Percentiles rank a stretch among this genome's conserved stretches.
Evolutionary conservation across 1,140 invertebrate species (phyloP).

Genomic region (Ips nitidus): DNA sequence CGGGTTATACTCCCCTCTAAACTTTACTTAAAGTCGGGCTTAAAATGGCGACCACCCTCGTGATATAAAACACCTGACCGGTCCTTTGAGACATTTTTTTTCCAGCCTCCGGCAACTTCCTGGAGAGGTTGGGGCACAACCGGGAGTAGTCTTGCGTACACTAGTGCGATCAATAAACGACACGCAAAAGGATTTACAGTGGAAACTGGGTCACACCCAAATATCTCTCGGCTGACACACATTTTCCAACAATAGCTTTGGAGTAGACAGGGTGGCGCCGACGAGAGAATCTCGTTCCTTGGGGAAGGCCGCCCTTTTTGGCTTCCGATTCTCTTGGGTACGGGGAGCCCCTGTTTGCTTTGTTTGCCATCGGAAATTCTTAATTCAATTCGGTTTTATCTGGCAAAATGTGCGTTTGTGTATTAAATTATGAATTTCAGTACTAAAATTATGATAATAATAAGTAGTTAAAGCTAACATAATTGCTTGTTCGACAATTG

Average conservation of each 20-base stretch:
- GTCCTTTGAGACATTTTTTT: neutral
- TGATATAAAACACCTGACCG: no score
- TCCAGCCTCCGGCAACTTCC: slow-evolving; percentile 17
- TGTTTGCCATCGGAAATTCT: no score
- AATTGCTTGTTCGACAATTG: no score
- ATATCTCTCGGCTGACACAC: slow-evolving; percentile 24
- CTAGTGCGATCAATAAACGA: slow-evolving; percentile 30
- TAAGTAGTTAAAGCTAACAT: no score
- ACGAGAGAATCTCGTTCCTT: slow-evolving; percentile 4
- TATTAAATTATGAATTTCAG: no score
- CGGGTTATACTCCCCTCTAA: no score
- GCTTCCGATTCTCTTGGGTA: neutral
- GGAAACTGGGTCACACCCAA: slow-evolving; percentile 34
- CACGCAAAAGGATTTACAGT: slow-evolving; percentile 30
- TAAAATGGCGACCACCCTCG: no score
- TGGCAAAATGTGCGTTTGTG: no score
- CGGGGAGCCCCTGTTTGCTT: neutral
- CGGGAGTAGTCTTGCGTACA: slow-evolving; percentile 33
- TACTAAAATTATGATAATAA: no score
- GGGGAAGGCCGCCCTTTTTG: slow-evolving; percentile 1
- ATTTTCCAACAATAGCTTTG: slow-evolving; percentile 19
- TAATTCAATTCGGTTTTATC: no score
- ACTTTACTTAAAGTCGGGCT: no score
- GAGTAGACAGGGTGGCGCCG: slow-evolving; percentile 24
- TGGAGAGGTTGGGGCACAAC: slow-evolving; percentile 16